These are phyloP conservation scores for Aspidoscelis tigris DNA, from an alignment of 2,113 vertebrate genomes.

Conservation along the genomic window DNA sequence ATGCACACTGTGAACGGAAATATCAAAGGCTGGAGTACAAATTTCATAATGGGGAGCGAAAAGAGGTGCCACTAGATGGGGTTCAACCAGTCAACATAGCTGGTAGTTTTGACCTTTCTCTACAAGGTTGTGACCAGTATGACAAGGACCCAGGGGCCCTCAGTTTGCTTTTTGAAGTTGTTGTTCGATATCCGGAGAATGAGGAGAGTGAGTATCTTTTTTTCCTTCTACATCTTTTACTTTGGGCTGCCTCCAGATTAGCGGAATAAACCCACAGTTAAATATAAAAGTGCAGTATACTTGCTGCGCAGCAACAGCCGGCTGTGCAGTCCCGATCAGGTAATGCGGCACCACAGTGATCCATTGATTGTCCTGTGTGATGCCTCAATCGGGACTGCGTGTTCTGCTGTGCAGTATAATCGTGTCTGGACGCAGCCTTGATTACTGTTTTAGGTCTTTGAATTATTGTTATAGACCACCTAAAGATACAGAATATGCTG, in stretches of 20 bases:
- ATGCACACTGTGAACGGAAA: slow-evolving; percentile 81
- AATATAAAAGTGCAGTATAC: no score
- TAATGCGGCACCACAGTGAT: no score
- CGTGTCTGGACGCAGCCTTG: neutral
- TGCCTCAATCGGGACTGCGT: no score
- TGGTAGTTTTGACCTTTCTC: slow-evolving; percentile 85
- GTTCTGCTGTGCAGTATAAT: no score
- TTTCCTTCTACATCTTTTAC: neutral
- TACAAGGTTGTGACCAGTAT: slow-evolving; percentile 87
- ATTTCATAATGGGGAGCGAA: slow-evolving; percentile 48
- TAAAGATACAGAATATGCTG: neutral
- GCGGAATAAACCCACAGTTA: no score
- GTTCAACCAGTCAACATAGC: slow-evolving; percentile 81
- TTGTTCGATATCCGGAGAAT: slow-evolving; percentile 70
- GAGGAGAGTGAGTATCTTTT: slow-evolving; percentile 73
- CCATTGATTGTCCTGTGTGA: no score
- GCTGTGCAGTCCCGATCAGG: no score
- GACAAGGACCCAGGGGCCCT: slow-evolving; percentile 71
- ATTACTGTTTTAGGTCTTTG: neutral
- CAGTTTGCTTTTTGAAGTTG: slow-evolving; percentile 79
- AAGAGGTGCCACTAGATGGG: slow-evolving; percentile 70
- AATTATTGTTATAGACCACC: neutral
- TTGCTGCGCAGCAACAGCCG: no score
- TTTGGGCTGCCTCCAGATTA: no score
- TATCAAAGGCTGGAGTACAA: slow-evolving; percentile 80